Evolutionary conservation across 1,140 invertebrate species (phyloP), one percentile per base, ranked within the genome.

Genomic region (Aleiodes sp.): DNA sequence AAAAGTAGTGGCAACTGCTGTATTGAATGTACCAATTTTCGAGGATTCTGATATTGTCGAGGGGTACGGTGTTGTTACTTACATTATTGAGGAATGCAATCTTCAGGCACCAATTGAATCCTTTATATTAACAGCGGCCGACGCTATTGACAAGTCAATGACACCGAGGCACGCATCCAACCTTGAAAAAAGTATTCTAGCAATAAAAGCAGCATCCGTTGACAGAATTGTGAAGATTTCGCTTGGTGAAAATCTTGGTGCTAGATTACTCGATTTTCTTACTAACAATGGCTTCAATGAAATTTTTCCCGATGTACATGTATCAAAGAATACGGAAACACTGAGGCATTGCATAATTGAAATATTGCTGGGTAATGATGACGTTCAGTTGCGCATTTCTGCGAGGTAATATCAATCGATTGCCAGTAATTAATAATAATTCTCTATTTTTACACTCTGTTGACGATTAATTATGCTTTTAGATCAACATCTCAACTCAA

Each of bases 1-100:
- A 26, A 39, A 77, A 6, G 41, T 80, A 0, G 65, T 77, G 1
- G 84, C 78, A 0, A 81, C 75, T 0, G 63, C 78, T 0, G 78
- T 76, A 4, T 61, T 86, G 0, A 76, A 83, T 68, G 28, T 86
- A 10, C 83, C 84, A 0, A 65, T 31, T 12, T 86, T 86, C 19
- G 63, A 76, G 6, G 35, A 71, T 0, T 16, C 70, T 0, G 1
- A 74, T 0, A 4, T 43, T n/a, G 56, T 74, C 14, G 59, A 80
- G 8, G 73, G 71, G 1, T 76, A 70, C 24, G 81, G 80, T 0
- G 78, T 72, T n/a, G 74, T 86, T 9, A 73, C 71, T 8, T 85
- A 80, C 21, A 72, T 78, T 7, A 65, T 78, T 4, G 77, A 79
- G 9, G 80, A 77, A 3, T 77, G 71, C 12, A 59, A 76, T 24